Percentiles rank a stretch among this genome's conserved stretches.
Evolutionary conservation across 1,140 invertebrate species (phyloP).

Genomic region (Zaprionus gabonicus): DNA sequence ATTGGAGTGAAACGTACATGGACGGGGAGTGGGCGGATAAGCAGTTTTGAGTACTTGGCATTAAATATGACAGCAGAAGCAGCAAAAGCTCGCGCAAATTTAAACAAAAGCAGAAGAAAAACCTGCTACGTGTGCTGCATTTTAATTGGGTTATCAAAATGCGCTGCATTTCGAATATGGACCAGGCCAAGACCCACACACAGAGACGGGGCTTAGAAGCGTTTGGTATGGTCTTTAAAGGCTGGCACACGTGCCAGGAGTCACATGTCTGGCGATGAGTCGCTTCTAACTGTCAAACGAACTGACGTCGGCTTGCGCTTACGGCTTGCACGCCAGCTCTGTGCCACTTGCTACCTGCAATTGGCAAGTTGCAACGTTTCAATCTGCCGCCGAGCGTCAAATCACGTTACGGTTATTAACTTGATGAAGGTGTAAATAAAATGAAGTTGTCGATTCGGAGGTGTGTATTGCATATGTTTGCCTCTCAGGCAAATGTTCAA

Average conservation of each 20-base stretch:
- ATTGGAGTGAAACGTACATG: background rate
- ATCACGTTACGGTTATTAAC: slow-evolving; percentile 52
- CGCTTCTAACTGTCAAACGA: slow-evolving; percentile 52
- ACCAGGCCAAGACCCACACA: slow-evolving; percentile 32
- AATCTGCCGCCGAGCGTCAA: slow-evolving; percentile 32
- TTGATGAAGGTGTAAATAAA: slow-evolving; percentile 47
- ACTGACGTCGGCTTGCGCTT: slow-evolving; percentile 28
- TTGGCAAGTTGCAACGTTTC: slow-evolving; percentile 30
- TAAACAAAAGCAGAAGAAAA: slow-evolving; percentile 50
- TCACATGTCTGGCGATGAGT: slow-evolving; percentile 11
- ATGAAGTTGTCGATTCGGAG: slow-evolving; percentile 49
- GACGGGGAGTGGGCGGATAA: background rate
- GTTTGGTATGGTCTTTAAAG: slow-evolving; percentile 44
- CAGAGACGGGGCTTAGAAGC: slow-evolving; percentile 51
- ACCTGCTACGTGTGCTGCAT: slow-evolving; percentile 52
- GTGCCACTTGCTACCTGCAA: background rate
- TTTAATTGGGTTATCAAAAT: slow-evolving; percentile 47
- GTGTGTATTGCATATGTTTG: slow-evolving; percentile 18
- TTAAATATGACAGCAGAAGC: slow-evolving; percentile 73
- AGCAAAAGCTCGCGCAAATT: slow-evolving; percentile 72
- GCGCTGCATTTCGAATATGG: slow-evolving; percentile 13
- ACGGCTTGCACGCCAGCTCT: background rate
- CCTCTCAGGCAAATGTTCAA: background rate
- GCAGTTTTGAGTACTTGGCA: slow-evolving; percentile 45
- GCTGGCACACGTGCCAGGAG: slow-evolving; percentile 61